A percentile compares a stretch with the other conserved stretches of the same genome.
phyloP scores from a whole-genome alignment of 2,888 invertebrate genomes.

The Brenthis daphne region DNA sequence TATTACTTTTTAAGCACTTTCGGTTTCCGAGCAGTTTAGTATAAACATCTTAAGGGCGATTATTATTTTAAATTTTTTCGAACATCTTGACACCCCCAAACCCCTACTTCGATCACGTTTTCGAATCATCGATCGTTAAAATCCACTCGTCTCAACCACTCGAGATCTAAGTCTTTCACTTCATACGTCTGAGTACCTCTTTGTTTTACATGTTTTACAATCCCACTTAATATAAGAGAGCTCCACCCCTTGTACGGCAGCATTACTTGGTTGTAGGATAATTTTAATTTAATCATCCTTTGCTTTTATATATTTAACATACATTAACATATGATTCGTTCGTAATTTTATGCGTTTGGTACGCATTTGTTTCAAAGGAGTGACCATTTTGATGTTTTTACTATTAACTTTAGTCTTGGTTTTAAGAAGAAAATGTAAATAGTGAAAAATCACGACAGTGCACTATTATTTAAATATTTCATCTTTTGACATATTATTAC shows the following conservation, averaged over 20 bases:
- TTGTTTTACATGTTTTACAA: constrained; percentile 29
- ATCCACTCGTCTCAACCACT: constrained; percentile 17
- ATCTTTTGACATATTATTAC: too few species aligned
- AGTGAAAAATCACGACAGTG: too few species aligned
- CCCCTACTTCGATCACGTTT: constrained; percentile 25
- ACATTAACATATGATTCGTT: too few species aligned
- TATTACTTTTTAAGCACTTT: too few species aligned
- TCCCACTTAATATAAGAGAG: constrained; percentile 10
- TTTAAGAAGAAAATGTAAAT: too few species aligned
- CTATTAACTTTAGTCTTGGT: too few species aligned
- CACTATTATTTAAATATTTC: too few species aligned
- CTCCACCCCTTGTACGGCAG: not conserved
- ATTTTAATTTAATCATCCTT: not conserved
- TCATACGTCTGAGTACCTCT: constrained; percentile 21
- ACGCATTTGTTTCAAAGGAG: too few species aligned
- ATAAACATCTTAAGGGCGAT: not conserved
- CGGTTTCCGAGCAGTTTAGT: too few species aligned
- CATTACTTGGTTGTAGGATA: constrained; percentile 7
- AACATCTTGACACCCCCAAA: not conserved
- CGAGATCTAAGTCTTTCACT: constrained; percentile 14
- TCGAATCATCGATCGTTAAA: constrained; percentile 20
- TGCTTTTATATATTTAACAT: not conserved
- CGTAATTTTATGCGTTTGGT: too few species aligned
- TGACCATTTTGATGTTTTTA: too few species aligned
- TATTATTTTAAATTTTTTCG: not conserved